phyloP scores from a whole-genome alignment of 1,140 invertebrate species.

The Dermatophagoides farinae region DNA sequence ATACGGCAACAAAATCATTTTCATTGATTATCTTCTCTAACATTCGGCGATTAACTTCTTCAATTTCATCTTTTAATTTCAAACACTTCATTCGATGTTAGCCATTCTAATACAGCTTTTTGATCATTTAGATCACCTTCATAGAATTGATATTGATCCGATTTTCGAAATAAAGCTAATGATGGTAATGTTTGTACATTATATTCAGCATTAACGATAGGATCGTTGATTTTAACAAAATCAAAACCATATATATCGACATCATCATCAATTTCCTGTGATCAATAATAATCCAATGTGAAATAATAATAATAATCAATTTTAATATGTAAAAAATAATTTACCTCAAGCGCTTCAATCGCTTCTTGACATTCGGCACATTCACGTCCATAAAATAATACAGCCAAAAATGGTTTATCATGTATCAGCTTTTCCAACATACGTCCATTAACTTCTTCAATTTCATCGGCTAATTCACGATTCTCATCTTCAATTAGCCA shows the following conservation, averaged over 20 bases:
- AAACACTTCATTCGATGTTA: constrained; percentile 82
- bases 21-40: constrained; percentile 76
- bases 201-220: constrained; percentile 56
- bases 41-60: constrained; percentile 86
- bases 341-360: constrained; percentile 50
- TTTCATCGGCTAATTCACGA: constrained; percentile 75
- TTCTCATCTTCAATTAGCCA: constrained; percentile 87
- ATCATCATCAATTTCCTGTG: constrained; percentile 67
- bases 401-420: constrained; percentile 67
- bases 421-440: constrained; percentile 70
- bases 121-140: constrained; percentile 74
- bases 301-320: not conserved
- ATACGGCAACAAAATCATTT: constrained; percentile 82
- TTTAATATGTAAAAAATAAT: not conserved
- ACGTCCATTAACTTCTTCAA: constrained; percentile 65
- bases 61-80: constrained; percentile 86
- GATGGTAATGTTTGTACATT: constrained; percentile 53
- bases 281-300: not conserved
- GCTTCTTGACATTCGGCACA: constrained; percentile 73
- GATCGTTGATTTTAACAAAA: constrained; percentile 62
- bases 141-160: constrained; percentile 53
- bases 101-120: constrained; percentile 61
- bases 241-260: constrained; percentile 77
- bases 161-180: constrained; percentile 70
- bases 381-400: constrained; percentile 77